Evolutionary conservation across 2,113 vertebrate genomes (phyloP), one percentile per base, ranked within the genome.

Genomic region (Leucosticte australis): DNA sequence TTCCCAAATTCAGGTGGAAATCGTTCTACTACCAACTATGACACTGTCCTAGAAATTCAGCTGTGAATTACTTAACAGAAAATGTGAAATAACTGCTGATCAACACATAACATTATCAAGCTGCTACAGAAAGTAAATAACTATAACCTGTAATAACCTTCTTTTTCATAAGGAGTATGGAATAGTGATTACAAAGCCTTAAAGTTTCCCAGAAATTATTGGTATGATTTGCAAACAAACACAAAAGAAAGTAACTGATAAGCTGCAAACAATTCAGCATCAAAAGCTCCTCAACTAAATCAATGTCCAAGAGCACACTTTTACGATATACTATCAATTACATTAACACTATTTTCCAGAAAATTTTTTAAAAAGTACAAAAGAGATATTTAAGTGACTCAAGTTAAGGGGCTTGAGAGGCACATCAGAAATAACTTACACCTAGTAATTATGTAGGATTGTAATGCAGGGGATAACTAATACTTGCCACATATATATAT

Each of bases 341-440:
- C 31, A 64, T 39, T 33, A 55, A 14, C 17, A 21, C 7, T 65
- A 35, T 69, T 92, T 89, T 70, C 28, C 44, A 77, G 49, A 63
- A 89, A 80, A 56, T 1, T 5, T 41, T 46, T 46, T 22, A 9
- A 14, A 55, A 56, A 31, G 39, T 15, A 28, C 19, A 15, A 26
- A 31, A 59, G 16, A 30, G 10, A 13, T 11, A 79, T n/a, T 59
- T 59, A 64, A 92, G 46, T 35, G 3, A 84, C 49, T 81, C n/a
- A 15, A n/a, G 6, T 31, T 49, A 27, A 15, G 4, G 10, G 3
- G 3, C 3, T 26, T 3, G 12, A 13, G 6, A 15, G 4, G 39
- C 30, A 41, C 10, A 64, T 73, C 26, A 73, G n/a, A 90, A 95
- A 73, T 24, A 83, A 53, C 27, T 76, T n/a, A 42, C 2, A 69